Evolutionary conservation across 2,113 vertebrate genomes (phyloP).

Genomic region (Pristiophorus japonicus): DNA sequence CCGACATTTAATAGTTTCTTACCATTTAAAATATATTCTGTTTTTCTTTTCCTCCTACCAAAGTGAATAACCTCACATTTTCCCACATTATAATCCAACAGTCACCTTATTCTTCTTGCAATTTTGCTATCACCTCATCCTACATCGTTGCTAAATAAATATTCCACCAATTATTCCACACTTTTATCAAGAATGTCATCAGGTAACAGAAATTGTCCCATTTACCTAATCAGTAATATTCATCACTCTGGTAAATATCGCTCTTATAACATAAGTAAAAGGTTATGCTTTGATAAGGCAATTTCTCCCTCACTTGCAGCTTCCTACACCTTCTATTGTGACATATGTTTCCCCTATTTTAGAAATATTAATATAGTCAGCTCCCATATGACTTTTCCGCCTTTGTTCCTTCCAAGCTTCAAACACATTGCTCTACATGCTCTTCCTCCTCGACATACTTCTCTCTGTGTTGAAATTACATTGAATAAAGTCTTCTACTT

Average conservation of each 20-base stretch:
- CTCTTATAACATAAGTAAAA: no score
- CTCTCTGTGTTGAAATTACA: background rate
- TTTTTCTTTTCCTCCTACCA: no score
- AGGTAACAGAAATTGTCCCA: background rate
- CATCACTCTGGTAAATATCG: background rate
- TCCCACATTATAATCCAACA: no score
- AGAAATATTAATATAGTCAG: background rate
- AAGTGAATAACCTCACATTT: no score
- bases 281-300: background rate
- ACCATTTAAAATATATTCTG: no score
- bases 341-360: background rate
- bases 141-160: background rate
- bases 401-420: background rate
- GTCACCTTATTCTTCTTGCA: no score
- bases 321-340: background rate
- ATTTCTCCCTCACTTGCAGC: background rate
- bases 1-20: no score
- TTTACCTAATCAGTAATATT: background rate
- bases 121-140: background rate
- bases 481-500: background rate
- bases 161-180: background rate
- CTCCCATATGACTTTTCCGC: background rate
- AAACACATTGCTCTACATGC: background rate
- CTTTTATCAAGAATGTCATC: background rate
- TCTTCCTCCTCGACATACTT: background rate